These are phyloP conservation scores for Andrena flavipes DNA, from an alignment of 2,888 invertebrate genomes.

Conservation along the genomic window DNA sequence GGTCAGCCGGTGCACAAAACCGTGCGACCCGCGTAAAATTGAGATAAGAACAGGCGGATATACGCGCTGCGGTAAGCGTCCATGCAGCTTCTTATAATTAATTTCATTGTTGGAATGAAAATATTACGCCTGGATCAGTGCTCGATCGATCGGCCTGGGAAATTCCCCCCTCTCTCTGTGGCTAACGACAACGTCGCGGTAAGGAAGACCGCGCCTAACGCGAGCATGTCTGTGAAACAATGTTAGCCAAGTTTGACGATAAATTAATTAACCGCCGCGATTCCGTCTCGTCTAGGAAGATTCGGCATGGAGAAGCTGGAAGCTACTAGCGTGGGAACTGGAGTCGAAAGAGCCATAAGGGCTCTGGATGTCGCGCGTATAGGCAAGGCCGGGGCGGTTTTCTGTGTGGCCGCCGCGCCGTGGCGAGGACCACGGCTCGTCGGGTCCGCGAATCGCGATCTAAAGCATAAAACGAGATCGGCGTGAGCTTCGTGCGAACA, in stretches of 20 bases:
- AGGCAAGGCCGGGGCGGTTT: neutral
- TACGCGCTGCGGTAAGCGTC: neutral
- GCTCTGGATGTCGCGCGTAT: neutral
- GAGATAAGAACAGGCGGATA: neutral
- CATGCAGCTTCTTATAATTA: neutral
- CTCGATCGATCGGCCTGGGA: neutral
- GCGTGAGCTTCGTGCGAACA: conserved; percentile 56
- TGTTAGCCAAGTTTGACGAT: neutral
- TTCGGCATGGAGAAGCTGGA: neutral
- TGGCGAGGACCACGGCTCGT: neutral
- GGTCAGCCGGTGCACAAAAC: neutral
- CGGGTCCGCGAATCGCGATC: conserved; percentile 24
- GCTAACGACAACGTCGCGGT: too few relatives aligned
- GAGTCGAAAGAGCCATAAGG: conserved; percentile 34
- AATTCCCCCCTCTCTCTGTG: neutral
- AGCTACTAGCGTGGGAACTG: conserved; percentile 33
- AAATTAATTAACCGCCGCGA: conserved; percentile 16
- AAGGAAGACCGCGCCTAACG: neutral
- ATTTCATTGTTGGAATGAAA: neutral
- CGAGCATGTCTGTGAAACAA: neutral
- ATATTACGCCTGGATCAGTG: neutral
- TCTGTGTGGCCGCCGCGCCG: neutral
- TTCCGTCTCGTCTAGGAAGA: neutral
- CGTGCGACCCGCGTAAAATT: neutral
- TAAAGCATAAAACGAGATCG: conserved; percentile 44